These are phyloP conservation scores for Lepidochrysops patricia DNA, from an alignment of 2,888 invertebrate genomes.

Conservation along the genomic window DNA sequence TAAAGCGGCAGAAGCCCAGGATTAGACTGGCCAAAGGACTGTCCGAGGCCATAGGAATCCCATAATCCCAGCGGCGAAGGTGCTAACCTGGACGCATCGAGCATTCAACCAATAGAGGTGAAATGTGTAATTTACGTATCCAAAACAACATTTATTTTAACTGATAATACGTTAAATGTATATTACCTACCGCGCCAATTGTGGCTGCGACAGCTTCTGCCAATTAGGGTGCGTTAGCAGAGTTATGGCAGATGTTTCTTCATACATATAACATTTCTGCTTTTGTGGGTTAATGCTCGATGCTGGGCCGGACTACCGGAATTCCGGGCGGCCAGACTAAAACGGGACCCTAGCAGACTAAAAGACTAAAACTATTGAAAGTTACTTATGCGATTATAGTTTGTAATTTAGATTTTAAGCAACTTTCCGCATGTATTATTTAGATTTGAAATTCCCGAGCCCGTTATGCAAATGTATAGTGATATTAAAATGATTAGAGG, in stretches of 20 bases:
- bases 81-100: conserved; percentile 15
- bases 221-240: no score
- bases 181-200: no score
- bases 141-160: no score
- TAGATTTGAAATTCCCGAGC: conserved; percentile 43
- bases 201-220: no score
- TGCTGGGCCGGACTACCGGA: conserved; percentile 24
- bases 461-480: conserved; percentile 46
- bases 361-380: conserved; percentile 63
- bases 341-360: conserved; percentile 42
- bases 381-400: conserved; percentile 52
- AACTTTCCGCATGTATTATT: conserved; percentile 29
- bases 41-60: conserved; percentile 25
- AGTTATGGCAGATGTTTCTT: no score
- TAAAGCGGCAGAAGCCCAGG: conserved; percentile 45
- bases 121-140: no score
- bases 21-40: conserved; percentile 62
- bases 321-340: conserved; percentile 57
- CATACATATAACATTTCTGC: no score
- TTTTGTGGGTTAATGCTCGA: no score
- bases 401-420: conserved; percentile 37
- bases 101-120: no score
- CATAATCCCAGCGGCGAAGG: conserved; percentile 12
- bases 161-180: no score
- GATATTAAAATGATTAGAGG: not conserved